Evolutionary conservation across 2,888 invertebrate genomes (phyloP).

Genomic region (Schizotus pectinicornis): DNA sequence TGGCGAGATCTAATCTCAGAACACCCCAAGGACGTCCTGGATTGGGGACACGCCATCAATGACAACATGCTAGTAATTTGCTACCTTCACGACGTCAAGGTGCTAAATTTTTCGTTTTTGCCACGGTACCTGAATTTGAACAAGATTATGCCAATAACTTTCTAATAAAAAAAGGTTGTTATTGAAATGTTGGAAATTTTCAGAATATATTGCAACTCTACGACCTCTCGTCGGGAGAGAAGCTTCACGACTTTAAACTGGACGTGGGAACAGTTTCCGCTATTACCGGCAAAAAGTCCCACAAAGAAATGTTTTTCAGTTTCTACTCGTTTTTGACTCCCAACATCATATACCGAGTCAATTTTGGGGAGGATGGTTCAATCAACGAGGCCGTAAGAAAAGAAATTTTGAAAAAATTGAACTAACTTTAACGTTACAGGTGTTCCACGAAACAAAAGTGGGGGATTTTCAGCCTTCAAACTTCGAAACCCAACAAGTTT

Average conservation of each 20-base stretch:
- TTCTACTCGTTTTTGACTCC: conserved; percentile 95
- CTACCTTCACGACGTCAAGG: conserved; percentile 95
- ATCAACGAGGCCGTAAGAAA: conserved; percentile 69
- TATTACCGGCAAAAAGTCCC: conserved; percentile 83
- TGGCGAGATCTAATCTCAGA: conserved; percentile 87
- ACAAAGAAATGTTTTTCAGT: conserved; percentile 90
- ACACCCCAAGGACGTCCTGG: conserved; percentile 84
- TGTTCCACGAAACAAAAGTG: conserved; percentile 84
- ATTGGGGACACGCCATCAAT: conserved; percentile 87
- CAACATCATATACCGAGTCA: conserved; percentile 83
- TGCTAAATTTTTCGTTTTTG: conserved; percentile 58
- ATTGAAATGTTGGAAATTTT: conserved; percentile 29
- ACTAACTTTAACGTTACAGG: conserved; percentile 58
- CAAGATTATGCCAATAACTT: too few species aligned
- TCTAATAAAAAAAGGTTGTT: too few species aligned
- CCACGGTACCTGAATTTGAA: too few species aligned
- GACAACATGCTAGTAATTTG: conserved; percentile 84
- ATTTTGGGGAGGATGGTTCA: conserved; percentile 64
- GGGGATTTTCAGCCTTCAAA: conserved; percentile 79
- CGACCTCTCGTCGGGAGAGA: conserved; percentile 72
- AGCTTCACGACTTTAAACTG: conserved; percentile 76
- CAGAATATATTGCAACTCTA: conserved; percentile 86
- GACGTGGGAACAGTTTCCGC: conserved; percentile 87
- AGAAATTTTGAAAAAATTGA: too few species aligned
- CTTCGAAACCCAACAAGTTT: conserved; percentile 88